These are phyloP conservation scores for Pseudochaenichthys georgianus DNA, from an alignment of 2,797 vertebrate species.

Conservation along the genomic window DNA sequence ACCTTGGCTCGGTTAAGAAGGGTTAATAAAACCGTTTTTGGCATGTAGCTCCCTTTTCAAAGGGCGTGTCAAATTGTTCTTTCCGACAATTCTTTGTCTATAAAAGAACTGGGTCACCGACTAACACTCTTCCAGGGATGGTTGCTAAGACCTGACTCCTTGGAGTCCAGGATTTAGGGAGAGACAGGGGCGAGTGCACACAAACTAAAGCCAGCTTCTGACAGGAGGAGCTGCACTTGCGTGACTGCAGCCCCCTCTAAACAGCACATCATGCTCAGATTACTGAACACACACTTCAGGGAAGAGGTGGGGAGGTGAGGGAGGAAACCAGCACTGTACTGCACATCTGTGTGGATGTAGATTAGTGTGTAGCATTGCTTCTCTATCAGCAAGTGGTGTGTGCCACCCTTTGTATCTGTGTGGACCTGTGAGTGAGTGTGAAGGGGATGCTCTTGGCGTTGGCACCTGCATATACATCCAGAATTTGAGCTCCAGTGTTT, in stretches of 20 bases:
- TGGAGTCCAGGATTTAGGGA: conserved; percentile 61
- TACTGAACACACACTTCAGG: conserved; percentile 57
- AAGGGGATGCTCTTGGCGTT: conserved; percentile 50
- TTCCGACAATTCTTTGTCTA: conserved; percentile 65
- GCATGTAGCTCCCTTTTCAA: conserved; percentile 54
- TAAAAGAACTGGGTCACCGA: conserved; percentile 81
- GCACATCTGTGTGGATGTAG: conserved; percentile 38
- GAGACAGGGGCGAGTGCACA: conserved; percentile 54
- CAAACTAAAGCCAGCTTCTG: conserved; percentile 65
- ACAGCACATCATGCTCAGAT: conserved; percentile 68
- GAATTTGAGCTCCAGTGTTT: conserved; percentile 70
- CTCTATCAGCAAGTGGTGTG: conserved; percentile 1
- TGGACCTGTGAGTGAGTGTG: conserved; percentile 9
- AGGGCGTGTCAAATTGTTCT: conserved; percentile 71
- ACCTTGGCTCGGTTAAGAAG: conserved; percentile 53
- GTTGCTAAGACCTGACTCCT: conserved; percentile 65
- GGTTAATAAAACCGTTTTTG: conserved; percentile 69
- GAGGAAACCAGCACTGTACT: conserved; percentile 29
- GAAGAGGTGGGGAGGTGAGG: conserved; percentile 42
- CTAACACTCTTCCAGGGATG: conserved; percentile 60
- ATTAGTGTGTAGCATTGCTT: conserved; percentile 17
- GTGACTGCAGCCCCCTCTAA: conserved; percentile 63
- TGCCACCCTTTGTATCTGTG: conserved; percentile 16
- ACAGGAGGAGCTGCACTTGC: conserved; percentile 62
- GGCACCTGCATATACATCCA: conserved; percentile 55